Conservation (phyloP, 1,140 invertebrate genomes). For the Cecropterus lyciades region DNA sequence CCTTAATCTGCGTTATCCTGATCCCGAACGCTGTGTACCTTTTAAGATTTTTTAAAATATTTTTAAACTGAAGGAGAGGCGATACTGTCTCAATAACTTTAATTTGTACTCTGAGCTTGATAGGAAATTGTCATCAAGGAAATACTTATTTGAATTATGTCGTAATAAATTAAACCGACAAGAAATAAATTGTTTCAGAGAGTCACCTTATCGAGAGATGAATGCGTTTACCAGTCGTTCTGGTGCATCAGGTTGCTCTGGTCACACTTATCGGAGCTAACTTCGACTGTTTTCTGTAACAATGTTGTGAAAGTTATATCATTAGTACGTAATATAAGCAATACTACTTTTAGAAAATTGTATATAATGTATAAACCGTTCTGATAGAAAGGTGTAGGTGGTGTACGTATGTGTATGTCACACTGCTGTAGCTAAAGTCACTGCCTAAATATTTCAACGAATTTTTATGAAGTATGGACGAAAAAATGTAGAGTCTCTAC, state of each 20-base stretch:
- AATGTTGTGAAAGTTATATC: constrained; percentile 65
- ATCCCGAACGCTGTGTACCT: too few species aligned
- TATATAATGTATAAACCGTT: constrained; percentile 60
- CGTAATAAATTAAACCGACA: neutral
- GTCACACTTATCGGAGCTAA: constrained; percentile 75
- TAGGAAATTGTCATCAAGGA: too few species aligned
- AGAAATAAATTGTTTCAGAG: constrained; percentile 59
- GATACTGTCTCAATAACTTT: too few species aligned
- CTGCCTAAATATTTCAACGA: constrained; percentile 33
- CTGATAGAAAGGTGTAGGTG: constrained; percentile 9
- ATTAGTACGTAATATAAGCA: constrained; percentile 76
- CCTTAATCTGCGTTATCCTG: too few species aligned
- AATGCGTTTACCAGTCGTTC: constrained; percentile 69
- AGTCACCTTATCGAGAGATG: constrained; percentile 72
- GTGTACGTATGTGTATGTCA: constrained; percentile 8
- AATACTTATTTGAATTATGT: too few species aligned
- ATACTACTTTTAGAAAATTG: constrained; percentile 69
- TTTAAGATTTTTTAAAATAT: too few species aligned
- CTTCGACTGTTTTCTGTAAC: constrained; percentile 40
- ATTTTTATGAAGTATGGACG: constrained; percentile 11
- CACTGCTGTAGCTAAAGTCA: constrained; percentile 11
- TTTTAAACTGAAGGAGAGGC: too few species aligned
- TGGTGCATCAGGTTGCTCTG: constrained; percentile 76
- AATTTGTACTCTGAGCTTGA: too few species aligned
- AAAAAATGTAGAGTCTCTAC: neutral